Conservation (phyloP, 2,113 vertebrate species). For the Bufo gargarizans region DNA sequence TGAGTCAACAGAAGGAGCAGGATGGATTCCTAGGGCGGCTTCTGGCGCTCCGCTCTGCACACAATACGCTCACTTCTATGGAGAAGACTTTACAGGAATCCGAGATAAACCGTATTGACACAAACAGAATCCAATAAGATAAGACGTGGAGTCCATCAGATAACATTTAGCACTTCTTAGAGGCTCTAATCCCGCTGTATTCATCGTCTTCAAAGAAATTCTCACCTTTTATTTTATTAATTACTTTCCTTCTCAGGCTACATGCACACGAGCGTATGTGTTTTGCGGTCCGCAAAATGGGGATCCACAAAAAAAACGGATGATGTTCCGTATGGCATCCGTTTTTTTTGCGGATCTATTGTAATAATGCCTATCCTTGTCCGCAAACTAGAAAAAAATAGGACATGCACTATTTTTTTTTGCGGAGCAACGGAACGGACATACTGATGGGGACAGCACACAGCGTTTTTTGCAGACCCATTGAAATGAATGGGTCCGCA, state of each 20-base stretch:
- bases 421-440: too few relatives aligned
- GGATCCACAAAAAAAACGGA: too few relatives aligned
- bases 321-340: too few relatives aligned
- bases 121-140: neutral
- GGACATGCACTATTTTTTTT: too few relatives aligned
- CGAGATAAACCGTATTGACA: neutral
- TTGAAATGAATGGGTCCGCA: too few relatives aligned
- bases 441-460: too few relatives aligned
- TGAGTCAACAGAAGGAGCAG: slow-evolving; percentile 30
- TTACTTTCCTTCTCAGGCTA: neutral
- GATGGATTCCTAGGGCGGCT: neutral
- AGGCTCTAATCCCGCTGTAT: neutral
- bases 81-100: neutral
- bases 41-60: neutral
- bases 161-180: neutral
- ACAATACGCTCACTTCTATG: neutral
- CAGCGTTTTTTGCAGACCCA: too few relatives aligned
- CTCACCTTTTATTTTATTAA: neutral
- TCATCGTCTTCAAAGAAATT: neutral
- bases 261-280: too few relatives aligned
- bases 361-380: too few relatives aligned
- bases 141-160: neutral
- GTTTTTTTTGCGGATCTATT: too few relatives aligned
- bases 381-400: too few relatives aligned
- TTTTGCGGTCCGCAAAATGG: too few relatives aligned